Percentiles rank a stretch among this genome's conserved stretches.
These are phyloP conservation scores for Lerema accius DNA, from an alignment of 1,140 invertebrate species.

Conservation along the genomic window DNA sequence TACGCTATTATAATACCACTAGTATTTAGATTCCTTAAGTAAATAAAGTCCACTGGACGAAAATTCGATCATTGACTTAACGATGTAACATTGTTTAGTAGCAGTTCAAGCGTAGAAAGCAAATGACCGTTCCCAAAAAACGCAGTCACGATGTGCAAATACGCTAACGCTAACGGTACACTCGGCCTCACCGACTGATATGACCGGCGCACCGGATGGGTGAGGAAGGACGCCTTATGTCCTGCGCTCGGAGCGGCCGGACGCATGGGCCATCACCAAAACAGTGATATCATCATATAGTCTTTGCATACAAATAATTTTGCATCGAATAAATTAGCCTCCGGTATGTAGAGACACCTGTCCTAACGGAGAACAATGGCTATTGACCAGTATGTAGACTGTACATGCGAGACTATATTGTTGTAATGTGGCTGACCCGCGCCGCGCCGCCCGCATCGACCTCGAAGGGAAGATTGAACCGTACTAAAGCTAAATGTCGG, in stretches of 20 bases:
- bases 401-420: neutral
- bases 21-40: neutral
- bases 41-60: no score
- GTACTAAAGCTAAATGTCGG: slow-evolving; percentile 2
- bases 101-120: slow-evolving; percentile 49
- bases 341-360: slow-evolving; percentile 19
- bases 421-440: slow-evolving; percentile 13
- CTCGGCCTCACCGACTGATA: slow-evolving; percentile 46
- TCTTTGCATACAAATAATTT: slow-evolving; percentile 60
- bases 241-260: slow-evolving; percentile 49
- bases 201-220: slow-evolving; percentile 52
- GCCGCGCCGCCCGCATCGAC: slow-evolving; percentile 23
- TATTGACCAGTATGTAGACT: slow-evolving; percentile 2
- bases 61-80: no score
- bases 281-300: slow-evolving; percentile 63
- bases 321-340: slow-evolving; percentile 38
- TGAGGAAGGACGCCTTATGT: slow-evolving; percentile 66
- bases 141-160: slow-evolving; percentile 66
- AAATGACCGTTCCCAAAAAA: slow-evolving; percentile 46
- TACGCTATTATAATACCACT: no score
- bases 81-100: slow-evolving; percentile 43
- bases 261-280: slow-evolving; percentile 63
- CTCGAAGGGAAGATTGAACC: slow-evolving; percentile 22
- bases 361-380: slow-evolving; percentile 23
- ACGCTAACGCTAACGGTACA: slow-evolving; percentile 61